phyloP scores from a whole-genome alignment of 1,140 invertebrate species.

The Atta cephalotes region DNA sequence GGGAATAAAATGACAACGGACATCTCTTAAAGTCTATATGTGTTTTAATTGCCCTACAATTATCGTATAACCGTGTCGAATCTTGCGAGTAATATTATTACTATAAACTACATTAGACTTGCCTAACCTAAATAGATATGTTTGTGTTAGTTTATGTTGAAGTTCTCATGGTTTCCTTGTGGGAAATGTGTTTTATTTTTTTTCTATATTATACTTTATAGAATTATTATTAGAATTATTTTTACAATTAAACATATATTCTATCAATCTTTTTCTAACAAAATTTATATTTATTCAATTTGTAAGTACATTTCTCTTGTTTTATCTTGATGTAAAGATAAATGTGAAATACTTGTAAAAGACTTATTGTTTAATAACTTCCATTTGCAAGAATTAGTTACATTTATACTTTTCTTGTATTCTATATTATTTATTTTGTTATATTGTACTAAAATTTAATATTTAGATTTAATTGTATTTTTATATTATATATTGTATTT shows the following conservation, averaged over 20 bases:
- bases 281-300: constrained; percentile 9
- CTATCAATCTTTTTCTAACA: not conserved
- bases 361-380: not conserved
- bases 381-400: not conserved
- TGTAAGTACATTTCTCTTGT: not conserved
- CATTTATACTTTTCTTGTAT: not conserved
- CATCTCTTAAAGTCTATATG: not conserved
- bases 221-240: not conserved
- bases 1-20: constrained; percentile 28
- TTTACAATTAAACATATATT: not conserved
- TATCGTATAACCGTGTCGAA: not conserved
- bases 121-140: constrained; percentile 63
- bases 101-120: not conserved
- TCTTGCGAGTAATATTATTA: not conserved
- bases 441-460: not conserved
- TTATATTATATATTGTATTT: too few relatives aligned
- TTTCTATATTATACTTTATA: not conserved
- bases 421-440: not conserved
- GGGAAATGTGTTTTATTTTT: not conserved
- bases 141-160: not conserved
- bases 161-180: not conserved
- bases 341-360: not conserved
- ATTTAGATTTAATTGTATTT: not conserved
- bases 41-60: not conserved
- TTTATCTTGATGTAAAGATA: not conserved